Conservation (phyloP, 2,113 vertebrate genomes). For the Microtus richardsoni region DNA sequence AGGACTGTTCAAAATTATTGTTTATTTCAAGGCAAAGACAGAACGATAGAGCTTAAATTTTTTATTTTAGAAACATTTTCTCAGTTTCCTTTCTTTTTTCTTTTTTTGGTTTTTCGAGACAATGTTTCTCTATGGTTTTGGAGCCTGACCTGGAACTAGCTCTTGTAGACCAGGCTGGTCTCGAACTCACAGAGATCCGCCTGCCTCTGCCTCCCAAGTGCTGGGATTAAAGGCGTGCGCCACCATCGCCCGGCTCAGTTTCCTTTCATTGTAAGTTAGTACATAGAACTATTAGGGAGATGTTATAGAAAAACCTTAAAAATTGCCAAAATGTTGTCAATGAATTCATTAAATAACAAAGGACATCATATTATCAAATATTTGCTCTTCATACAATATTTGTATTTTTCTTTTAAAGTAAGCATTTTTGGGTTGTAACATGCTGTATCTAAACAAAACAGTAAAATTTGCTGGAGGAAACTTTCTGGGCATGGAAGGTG, state of each 20-base stretch:
- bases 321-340: slow-evolving; percentile 29
- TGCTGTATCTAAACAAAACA: neutral
- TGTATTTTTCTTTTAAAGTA: slow-evolving; percentile 80
- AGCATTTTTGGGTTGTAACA: slow-evolving; percentile 60
- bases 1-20: slow-evolving; percentile 58
- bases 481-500: neutral
- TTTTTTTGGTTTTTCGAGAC: too few species aligned
- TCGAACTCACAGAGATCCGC: too few species aligned
- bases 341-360: slow-evolving; percentile 71
- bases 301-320: slow-evolving; percentile 59
- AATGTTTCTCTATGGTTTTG: too few species aligned
- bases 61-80: neutral
- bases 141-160: too few species aligned
- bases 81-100: slow-evolving; percentile 75
- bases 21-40: slow-evolving; percentile 68
- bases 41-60: slow-evolving; percentile 57
- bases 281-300: slow-evolving; percentile 70
- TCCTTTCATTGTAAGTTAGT: slow-evolving; percentile 67
- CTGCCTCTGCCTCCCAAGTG: too few species aligned
- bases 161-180: too few species aligned
- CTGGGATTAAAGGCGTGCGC: too few species aligned
- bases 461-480: neutral
- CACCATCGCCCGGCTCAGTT: too few species aligned
- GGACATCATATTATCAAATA: slow-evolving; percentile 72
- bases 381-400: slow-evolving; percentile 50